Base-by-base conservation (phyloP, 2,113 vertebrate genomes). In the Eulemur macaco region DNA sequence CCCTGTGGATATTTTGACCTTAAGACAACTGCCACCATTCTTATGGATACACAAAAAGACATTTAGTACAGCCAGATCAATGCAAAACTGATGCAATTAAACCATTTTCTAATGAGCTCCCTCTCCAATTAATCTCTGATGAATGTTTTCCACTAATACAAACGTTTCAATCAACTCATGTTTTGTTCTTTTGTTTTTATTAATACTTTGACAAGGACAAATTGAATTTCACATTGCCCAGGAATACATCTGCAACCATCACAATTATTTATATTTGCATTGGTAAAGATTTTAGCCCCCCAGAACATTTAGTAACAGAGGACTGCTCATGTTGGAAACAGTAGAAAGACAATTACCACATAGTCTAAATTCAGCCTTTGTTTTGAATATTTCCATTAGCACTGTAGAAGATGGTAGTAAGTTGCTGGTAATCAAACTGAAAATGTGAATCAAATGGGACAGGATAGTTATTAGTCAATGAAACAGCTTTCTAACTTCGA, bases 171-270 rank as follows among this genome's bases (percentile, higher is more conserved):
- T 50, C 81, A 96, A 78, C 60, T 88, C 29, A 97, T 69, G 66
- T 56, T 93, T 97, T 97, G 76, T 97, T 97, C 91, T 90, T 96
- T 96, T 97, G 93, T 90, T 94, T 97, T 95, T 90, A 85, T 94
- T 56, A 56, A 56, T 56, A 56, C 20, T 96, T 96, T 96, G 87
- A 97, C 96, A 92, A 95, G 69, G 47, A 93, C 66, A 95, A 96
- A 96, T 84, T 78, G 87, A 90, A 92, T 85, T 96, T 95, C 76
- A 84, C 88, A 81, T 86, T 96, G 80, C 56, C 50, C 18, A 90
- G 69, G 64, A 97, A 97, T 63, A 95, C 9, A 89, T 63, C 96
- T 78, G 29, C 14, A 97, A 87, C 13, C 52, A 81, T 84, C 37
- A 37, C 37, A 95, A 86, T 92, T 95, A 86, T 96, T 97, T 85